Conservation (phyloP, 2,797 vertebrate genomes). For the Gymnodraco acuticeps region DNA sequence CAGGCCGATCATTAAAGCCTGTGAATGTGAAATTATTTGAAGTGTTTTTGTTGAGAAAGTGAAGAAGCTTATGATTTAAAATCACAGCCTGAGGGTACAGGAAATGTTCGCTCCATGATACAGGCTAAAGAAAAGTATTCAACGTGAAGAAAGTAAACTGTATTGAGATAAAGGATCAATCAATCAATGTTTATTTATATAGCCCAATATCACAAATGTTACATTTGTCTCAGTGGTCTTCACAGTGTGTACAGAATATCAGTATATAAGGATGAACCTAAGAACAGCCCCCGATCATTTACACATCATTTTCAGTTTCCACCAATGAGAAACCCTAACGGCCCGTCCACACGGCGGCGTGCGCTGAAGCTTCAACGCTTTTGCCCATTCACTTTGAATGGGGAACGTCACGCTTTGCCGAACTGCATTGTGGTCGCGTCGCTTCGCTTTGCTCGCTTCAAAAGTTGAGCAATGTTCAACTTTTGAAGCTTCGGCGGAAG, state of each 20-base stretch:
- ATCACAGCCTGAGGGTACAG: constrained; percentile 18
- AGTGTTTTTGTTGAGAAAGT: constrained; percentile 15
- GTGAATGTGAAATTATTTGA: constrained; percentile 1
- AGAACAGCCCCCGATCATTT: background rate
- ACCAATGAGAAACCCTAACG: background rate
- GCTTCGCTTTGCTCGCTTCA: too few species aligned
- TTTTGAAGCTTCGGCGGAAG: too few species aligned
- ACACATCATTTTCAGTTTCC: background rate
- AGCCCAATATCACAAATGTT: too few species aligned
- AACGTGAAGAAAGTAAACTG: constrained; percentile 6
- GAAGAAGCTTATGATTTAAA: constrained; percentile 28
- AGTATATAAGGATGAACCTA: background rate
- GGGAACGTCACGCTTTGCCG: too few species aligned
- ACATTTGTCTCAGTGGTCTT: too few species aligned
- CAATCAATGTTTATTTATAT: too few species aligned
- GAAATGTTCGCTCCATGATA: constrained; percentile 33
- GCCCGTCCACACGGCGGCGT: too few species aligned
- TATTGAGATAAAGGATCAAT: constrained; percentile 5
- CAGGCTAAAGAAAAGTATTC: background rate
- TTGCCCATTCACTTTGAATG: too few species aligned
- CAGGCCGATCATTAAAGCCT: constrained; percentile 7
- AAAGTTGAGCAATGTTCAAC: too few species aligned
- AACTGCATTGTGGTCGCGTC: too few species aligned
- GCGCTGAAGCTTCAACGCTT: too few species aligned
- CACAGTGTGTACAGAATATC: too few species aligned